A percentile compares a stretch with the other conserved stretches of the same genome.
These are phyloP conservation scores for Neuroscelio doddi DNA, from an alignment of 2,888 invertebrate species.

Conservation along the genomic window DNA sequence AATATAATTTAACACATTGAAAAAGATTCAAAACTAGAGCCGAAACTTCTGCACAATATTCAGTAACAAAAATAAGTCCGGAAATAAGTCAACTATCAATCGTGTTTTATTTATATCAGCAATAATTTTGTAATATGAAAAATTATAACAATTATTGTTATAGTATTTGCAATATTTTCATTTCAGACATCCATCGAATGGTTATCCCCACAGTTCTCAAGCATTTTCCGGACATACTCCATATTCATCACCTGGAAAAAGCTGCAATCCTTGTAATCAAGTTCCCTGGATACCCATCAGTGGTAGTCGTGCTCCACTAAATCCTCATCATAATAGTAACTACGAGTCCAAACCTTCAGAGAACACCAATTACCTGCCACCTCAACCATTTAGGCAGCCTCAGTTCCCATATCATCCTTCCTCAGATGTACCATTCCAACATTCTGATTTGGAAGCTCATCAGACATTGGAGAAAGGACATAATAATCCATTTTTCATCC, in stretches of 20 bases:
- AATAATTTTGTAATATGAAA: too few species aligned
- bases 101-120: too few species aligned
- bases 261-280: constrained; percentile 85
- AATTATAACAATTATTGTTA: too few species aligned
- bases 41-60: too few species aligned
- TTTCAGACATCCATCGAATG: constrained; percentile 16
- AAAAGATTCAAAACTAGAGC: too few species aligned
- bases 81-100: too few species aligned
- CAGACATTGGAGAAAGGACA: constrained; percentile 23
- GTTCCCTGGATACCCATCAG: constrained; percentile 86
- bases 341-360: neutral
- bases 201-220: neutral
- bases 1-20: too few species aligned
- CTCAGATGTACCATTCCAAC: constrained; percentile 17
- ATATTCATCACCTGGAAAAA: constrained; percentile 69
- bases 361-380: constrained; percentile 25
- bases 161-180: neutral
- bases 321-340: constrained; percentile 16
- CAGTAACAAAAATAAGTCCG: too few species aligned
- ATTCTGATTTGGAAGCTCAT: constrained; percentile 25
- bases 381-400: constrained; percentile 50
- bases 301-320: constrained; percentile 17
- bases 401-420: constrained; percentile 51
- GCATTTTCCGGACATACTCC: constrained; percentile 20
- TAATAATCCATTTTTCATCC: constrained; percentile 76